Evolutionary conservation across 2,888 invertebrate species (phyloP), one percentile per base, ranked within the genome.

Genomic region (Caenorhabditis afra): DNA sequence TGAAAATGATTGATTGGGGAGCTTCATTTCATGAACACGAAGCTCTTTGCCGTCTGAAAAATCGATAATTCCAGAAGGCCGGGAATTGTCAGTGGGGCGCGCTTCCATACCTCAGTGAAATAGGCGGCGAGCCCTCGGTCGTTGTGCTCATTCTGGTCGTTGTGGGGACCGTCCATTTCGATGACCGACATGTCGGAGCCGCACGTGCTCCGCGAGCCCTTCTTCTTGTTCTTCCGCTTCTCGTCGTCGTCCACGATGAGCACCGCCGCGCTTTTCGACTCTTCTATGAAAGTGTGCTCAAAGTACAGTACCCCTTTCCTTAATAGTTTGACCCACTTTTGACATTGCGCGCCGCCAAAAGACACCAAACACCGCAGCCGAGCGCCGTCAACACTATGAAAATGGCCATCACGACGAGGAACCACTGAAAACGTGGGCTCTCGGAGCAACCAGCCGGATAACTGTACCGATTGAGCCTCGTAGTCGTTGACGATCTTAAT

Each of bases 301-400:
- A 5, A 7, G 4, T 29, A 29, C 29, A 29, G 29, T 29, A 29
- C 3, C 29, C 29, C 29, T 3, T 7, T n/a, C n/a, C n/a, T n/a
- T n/a, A n/a, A 7, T 29, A 7, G 3, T 29, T 29, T 29, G 29
- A 29, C 29, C 29, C 52, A 14, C 55, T 22, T 47, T 49, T 62
- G 37, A 71, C 39, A 45, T 71, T 53, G 20, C 39, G 55, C 4
- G 70, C 70, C 12, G 70, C 61, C n/a, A 61, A 14, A 16, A 71
- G 39, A 44, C 70, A 71, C 70, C 70, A 71, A 4, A 55, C 4
- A 1, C 70, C 70, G 55, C 70, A 61, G 11, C 53, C 12, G 29
- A 71, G 8, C 5, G 50, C 41, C 12, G 45, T 0, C 8, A 59
- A 22, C 18, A 53, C 22, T n/a, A 16, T 16, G 14, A 61, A 8